Evolutionary conservation across 1,140 invertebrate species (phyloP).

Genomic region (Atta texana): DNA sequence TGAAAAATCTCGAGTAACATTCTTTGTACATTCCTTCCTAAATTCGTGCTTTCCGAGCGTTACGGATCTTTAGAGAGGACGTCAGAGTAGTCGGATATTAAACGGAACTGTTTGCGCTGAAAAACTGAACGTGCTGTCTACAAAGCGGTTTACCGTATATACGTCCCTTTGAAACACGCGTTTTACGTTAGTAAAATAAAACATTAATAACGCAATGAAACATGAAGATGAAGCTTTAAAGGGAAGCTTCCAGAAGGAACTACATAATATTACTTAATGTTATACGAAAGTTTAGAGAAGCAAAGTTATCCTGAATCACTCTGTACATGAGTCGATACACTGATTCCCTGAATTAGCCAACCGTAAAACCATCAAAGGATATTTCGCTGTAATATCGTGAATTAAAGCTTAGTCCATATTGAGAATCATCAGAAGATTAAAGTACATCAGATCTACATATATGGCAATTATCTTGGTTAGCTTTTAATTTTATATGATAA

Average conservation of each 20-base stretch:
- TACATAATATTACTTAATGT: background rate
- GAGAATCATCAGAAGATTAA: background rate
- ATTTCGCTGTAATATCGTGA: background rate
- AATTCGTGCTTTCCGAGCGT: slow-evolving; percentile 13
- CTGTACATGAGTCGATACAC: background rate
- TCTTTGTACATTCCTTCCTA: background rate
- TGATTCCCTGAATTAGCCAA: background rate
- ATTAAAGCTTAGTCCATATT: slow-evolving; percentile 1
- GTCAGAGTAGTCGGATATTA: slow-evolving; percentile 29
- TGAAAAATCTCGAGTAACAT: slow-evolving; percentile 16
- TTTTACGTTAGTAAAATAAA: background rate
- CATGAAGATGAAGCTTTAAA: background rate
- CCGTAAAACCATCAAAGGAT: slow-evolving; percentile 24
- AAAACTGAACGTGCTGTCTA: background rate
- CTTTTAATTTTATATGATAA: background rate
- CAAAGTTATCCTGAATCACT: background rate
- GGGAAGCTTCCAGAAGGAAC: background rate
- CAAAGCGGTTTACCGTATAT: slow-evolving; percentile 19
- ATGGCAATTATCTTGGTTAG: background rate
- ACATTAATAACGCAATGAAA: slow-evolving; percentile 1
- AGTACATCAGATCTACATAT: background rate
- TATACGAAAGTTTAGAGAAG: background rate
- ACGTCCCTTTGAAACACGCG: background rate
- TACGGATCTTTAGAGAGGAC: background rate
- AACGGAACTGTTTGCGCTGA: slow-evolving; percentile 17